phyloP scores from a whole-genome alignment of 2,888 invertebrate genomes.

The Drosophila siamana region DNA sequence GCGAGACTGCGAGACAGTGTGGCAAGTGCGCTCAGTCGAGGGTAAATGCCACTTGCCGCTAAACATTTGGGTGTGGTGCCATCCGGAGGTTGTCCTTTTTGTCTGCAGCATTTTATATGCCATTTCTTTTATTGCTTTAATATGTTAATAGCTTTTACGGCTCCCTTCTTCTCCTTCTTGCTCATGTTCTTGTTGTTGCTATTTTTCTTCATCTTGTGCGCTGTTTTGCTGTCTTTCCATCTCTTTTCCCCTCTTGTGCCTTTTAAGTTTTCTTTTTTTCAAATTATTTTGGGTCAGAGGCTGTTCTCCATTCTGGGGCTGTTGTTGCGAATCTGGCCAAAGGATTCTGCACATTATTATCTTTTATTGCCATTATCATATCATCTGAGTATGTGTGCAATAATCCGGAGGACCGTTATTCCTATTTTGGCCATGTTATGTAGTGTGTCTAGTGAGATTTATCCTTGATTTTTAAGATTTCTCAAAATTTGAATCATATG shows the following conservation, averaged over 20 bases:
- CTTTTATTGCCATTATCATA: constrained; percentile 78
- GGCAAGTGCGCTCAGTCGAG: constrained; percentile 53
- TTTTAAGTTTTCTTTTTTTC: constrained; percentile 45
- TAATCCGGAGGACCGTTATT: constrained; percentile 34
- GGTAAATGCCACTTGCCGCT: constrained; percentile 68
- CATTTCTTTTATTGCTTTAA: constrained; percentile 78
- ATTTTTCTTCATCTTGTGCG: constrained; percentile 51
- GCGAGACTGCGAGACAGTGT: constrained; percentile 33
- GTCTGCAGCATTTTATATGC: constrained; percentile 80
- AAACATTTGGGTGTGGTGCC: constrained; percentile 67
- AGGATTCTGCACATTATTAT: constrained; percentile 76
- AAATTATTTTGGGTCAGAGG: constrained; percentile 52
- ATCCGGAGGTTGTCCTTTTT: constrained; percentile 45
- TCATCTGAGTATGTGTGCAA: constrained; percentile 48
- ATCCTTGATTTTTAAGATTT: constrained; percentile 17
- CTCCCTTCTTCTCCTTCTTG: constrained; percentile 18
- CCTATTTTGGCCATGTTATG: constrained; percentile 25
- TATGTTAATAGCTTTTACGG: constrained; percentile 71
- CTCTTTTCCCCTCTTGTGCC: constrained; percentile 3
- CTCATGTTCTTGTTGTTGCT: constrained; percentile 43
- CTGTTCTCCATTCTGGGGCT: constrained; percentile 38
- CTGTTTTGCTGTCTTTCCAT: constrained; percentile 32
- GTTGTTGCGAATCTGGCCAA: constrained; percentile 76
- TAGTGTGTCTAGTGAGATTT: constrained; percentile 54
- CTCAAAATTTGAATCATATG: not conserved